Conservation (phyloP, 2,888 invertebrate species). For the Chorisops tibialis region DNA sequence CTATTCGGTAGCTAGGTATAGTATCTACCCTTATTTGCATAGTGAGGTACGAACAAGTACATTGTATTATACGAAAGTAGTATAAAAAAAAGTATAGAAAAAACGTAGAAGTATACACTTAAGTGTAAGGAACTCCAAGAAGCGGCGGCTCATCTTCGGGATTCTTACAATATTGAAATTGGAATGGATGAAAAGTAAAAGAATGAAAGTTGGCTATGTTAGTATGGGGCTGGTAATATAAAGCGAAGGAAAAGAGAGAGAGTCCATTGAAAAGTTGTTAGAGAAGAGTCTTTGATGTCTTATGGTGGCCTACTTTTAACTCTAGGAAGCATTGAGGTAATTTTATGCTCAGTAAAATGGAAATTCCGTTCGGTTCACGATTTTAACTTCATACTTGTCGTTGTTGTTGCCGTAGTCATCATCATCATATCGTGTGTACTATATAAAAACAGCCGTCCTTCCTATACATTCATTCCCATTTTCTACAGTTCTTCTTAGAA, state of each 20-base stretch:
- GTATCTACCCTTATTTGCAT: constrained; percentile 16
- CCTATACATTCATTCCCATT: constrained; percentile 13
- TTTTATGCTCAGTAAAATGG: constrained; percentile 26
- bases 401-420: neutral
- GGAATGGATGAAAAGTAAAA: too few species aligned
- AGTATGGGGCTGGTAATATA: too few species aligned
- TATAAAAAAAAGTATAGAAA: neutral
- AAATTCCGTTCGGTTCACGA: constrained; percentile 25
- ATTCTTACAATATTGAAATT: neutral
- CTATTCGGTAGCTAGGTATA: neutral
- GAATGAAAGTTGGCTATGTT: too few species aligned
- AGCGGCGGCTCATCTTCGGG: neutral
- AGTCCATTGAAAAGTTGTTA: constrained; percentile 24
- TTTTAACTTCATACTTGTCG: constrained; percentile 13
- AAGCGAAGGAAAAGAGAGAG: constrained; percentile 13
- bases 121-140: neutral
- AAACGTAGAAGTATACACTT: neutral
- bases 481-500: constrained; percentile 4
- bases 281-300: constrained; percentile 22
- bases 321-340: constrained; percentile 20
- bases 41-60: constrained; percentile 7
- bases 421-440: neutral
- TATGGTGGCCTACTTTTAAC: constrained; percentile 17
- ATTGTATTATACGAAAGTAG: constrained; percentile 2
- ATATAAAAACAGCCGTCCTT: too few species aligned